Evolutionary conservation across 2,797 vertebrate species (phyloP).

Genomic region (Sparidentex hasta): DNA sequence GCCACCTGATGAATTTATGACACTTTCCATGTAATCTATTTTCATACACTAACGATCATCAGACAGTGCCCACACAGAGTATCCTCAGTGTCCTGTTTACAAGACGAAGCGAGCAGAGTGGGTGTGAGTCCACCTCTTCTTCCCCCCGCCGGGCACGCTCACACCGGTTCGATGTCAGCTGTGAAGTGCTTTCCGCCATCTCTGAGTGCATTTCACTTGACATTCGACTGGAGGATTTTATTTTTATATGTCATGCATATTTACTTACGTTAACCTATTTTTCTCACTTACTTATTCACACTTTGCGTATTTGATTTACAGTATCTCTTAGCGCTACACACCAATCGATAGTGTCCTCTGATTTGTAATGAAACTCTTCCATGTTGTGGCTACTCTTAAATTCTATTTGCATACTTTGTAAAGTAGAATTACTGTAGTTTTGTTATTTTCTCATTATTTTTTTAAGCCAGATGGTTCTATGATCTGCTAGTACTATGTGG

Average conservation of each 20-base stretch:
- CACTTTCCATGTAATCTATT: constrained; percentile 65
- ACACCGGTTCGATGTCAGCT: neutral
- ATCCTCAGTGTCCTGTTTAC: constrained; percentile 57
- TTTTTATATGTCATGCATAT: constrained; percentile 57
- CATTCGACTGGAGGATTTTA: constrained; percentile 57
- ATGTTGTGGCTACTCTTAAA: constrained; percentile 42
- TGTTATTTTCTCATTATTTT: constrained; percentile 19
- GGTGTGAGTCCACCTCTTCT: neutral
- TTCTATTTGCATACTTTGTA: constrained; percentile 67
- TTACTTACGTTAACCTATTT: constrained; percentile 31
- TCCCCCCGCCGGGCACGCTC: neutral
- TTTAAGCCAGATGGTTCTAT: constrained; percentile 28
- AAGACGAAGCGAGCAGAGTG: constrained; percentile 27
- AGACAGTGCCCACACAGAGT: constrained; percentile 22
- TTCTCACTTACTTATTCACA: constrained; percentile 11
- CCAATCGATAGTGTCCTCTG: constrained; percentile 38
- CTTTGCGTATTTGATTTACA: constrained; percentile 27
- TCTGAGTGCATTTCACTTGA: constrained; percentile 21
- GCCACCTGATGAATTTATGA: constrained; percentile 40
- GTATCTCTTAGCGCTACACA: constrained; percentile 30
- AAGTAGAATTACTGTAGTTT: constrained; percentile 7
- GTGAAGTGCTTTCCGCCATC: constrained; percentile 8
- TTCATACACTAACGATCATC: constrained; percentile 65
- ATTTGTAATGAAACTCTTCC: constrained; percentile 52
- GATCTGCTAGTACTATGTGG: constrained; percentile 20